Percentiles rank a stretch among this genome's conserved stretches.
phyloP scores from a whole-genome alignment of 2,888 invertebrate genomes.

The Bhutanitis thaidina region DNA sequence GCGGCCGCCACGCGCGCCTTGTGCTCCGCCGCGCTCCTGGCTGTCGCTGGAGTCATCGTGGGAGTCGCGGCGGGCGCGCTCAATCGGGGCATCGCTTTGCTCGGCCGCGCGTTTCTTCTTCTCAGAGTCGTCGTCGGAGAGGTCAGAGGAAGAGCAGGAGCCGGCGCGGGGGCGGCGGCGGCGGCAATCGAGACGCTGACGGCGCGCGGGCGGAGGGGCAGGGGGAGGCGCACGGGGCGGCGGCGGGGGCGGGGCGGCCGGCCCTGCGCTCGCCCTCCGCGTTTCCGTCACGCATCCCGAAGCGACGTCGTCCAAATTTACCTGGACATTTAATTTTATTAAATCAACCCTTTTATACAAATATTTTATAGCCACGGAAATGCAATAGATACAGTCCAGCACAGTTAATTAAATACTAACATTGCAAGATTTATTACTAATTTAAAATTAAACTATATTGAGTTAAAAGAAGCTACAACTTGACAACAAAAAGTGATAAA shows the following conservation, averaged over 20 bases:
- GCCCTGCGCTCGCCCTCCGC: slow-evolving; percentile 30
- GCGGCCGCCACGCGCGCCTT: slow-evolving; percentile 67
- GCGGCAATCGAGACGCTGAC: slow-evolving; percentile 58
- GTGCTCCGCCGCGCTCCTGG: slow-evolving; percentile 85
- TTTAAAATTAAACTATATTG: no score
- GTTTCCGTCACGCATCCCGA: slow-evolving; percentile 11
- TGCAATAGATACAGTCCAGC: no score
- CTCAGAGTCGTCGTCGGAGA: slow-evolving; percentile 94
- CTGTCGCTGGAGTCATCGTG: slow-evolving; percentile 93
- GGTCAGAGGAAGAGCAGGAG: slow-evolving; percentile 96
- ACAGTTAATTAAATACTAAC: no score
- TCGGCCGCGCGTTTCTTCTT: slow-evolving; percentile 90
- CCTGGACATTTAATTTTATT: slow-evolving; percentile 28
- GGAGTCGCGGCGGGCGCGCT: slow-evolving; percentile 86
- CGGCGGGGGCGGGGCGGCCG: slow-evolving; percentile 26
- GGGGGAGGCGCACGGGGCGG: slow-evolving; percentile 44
- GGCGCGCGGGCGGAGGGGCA: slow-evolving; percentile 55
- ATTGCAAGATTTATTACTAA: no score
- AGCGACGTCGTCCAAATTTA: slow-evolving; percentile 51
- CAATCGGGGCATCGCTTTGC: slow-evolving; percentile 76
- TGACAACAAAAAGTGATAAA: no score
- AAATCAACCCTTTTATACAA: no score
- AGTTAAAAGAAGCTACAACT: no score
- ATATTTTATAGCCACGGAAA: no score
- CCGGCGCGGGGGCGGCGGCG: slow-evolving; percentile 76